These are phyloP conservation scores for Lamellibrachia satsuma DNA, from an alignment of 2,888 invertebrate species.

Conservation along the genomic window DNA sequence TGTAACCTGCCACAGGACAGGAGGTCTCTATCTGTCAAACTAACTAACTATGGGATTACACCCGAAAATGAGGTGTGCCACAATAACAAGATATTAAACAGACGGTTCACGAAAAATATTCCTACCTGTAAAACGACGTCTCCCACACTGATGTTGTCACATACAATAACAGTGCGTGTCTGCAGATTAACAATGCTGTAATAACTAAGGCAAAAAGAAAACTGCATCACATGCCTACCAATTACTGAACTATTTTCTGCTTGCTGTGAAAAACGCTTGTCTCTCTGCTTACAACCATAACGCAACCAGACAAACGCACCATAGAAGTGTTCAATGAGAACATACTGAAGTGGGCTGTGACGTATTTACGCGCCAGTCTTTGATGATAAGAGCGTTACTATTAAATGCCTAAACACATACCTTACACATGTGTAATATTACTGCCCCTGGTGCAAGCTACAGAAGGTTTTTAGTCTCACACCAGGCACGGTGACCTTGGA, in stretches of 20 bases:
- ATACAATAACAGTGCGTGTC: not conserved
- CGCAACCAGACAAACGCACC: not conserved
- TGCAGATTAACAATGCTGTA: not conserved
- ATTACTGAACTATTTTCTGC: not conserved
- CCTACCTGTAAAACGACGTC: not conserved
- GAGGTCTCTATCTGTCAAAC: no score
- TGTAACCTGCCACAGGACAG: no score
- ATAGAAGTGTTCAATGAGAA: not conserved
- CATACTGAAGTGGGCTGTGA: not conserved
- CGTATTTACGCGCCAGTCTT: not conserved
- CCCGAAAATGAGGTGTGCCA: no score
- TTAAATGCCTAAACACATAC: not conserved
- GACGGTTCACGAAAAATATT: not conserved
- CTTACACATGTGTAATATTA: not conserved
- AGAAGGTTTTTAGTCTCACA: not conserved
- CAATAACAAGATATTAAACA: not conserved
- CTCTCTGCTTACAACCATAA: not conserved
- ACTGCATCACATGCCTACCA: not conserved
- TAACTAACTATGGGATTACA: no score
- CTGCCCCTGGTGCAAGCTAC: conserved; percentile 8
- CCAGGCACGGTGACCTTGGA: not conserved
- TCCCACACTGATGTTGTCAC: not conserved
- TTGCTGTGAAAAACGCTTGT: not conserved
- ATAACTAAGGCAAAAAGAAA: not conserved
- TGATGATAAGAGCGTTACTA: not conserved